Base-by-base conservation (phyloP, 2,797 vertebrate genomes). In the Acanthis flammea region DNA sequence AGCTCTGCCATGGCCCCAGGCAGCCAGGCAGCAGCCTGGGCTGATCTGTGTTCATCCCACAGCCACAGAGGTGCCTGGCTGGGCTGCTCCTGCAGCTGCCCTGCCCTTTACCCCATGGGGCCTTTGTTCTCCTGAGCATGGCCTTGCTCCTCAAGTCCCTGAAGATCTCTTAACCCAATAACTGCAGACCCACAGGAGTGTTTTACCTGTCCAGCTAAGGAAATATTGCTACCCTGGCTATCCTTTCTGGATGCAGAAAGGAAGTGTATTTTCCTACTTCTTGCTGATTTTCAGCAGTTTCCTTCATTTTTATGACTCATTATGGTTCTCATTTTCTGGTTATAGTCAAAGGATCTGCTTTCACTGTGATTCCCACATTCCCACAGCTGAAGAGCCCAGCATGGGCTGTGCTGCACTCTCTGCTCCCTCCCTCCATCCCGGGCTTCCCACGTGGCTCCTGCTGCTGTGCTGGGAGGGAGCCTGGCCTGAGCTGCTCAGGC, bases 401-500 rank as follows among this genome's bases (percentile, higher is more conserved):
- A 9, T 10, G 58, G 50, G 30, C 50, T 67, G 57, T 63, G 62
- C 45, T 84, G 65, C 6, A 7, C 37, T 4, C 2, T 17, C 53
- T 67, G 12, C 5, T 15, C 19, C 6, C 28, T 68, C 16, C 2
- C 51, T 79, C 15, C 22, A 3, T 31, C 2, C 1, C 39, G 16
- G 3, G 2, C 23, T 55, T 44, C 62, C 87, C 53, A 2, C 0
- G 0, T 1, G 58, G 28, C 42, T 35, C 82, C 41, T 74, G 54
- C 48, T 33, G 39, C 61, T 11, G 14, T 8, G 27, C 63, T 24
- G 0, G 0, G 66, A 27, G 25, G 14, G 5, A 30, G 28, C 33
- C 19, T 12, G 62, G 0, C 42, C 35, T 25, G 30, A 44, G 3
- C 4, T 0, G 10, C 66, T 41, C 1, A 5, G 50, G 16, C 22